Conservation (phyloP, 2,113 vertebrate species). For the Sinocyclocheilus maitianheensis region DNA sequence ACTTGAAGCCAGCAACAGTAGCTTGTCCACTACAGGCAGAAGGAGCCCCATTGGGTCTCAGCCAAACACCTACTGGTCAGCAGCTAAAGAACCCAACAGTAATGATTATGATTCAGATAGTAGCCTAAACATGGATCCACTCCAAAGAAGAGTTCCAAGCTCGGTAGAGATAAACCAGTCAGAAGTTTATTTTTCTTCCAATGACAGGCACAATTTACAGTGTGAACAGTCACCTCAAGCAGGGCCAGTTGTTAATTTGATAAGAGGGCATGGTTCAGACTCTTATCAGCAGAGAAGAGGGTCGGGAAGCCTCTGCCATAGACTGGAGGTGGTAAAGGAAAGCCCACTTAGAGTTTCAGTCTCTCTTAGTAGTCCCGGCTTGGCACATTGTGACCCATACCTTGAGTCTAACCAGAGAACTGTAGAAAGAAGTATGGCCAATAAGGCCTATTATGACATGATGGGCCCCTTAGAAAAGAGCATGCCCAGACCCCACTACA, state of each 20-base stretch:
- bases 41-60: constrained; percentile 53
- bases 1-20: constrained; percentile 65
- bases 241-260: constrained; percentile 57
- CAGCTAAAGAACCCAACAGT: constrained; percentile 61
- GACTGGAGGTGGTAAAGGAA: constrained; percentile 65
- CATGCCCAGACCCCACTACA: constrained; percentile 66
- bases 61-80: constrained; percentile 71
- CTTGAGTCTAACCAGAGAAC: constrained; percentile 64
- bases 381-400: constrained; percentile 76
- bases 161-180: constrained; percentile 57
- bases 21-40: constrained; percentile 59
- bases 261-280: constrained; percentile 59
- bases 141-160: constrained; percentile 71
- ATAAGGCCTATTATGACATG: constrained; percentile 65
- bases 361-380: constrained; percentile 69
- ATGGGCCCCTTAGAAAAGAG: constrained; percentile 69
- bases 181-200: constrained; percentile 62
- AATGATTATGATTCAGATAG: constrained; percentile 73
- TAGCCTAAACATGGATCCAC: constrained; percentile 80
- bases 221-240: constrained; percentile 62
- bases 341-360: constrained; percentile 77
- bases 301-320: constrained; percentile 59
- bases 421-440: constrained; percentile 35
- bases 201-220: constrained; percentile 54
- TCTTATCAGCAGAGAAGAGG: constrained; percentile 50